Evolutionary conservation across 2,797 vertebrate species (phyloP), one percentile per base, ranked within the genome.

Genomic region (Pantherophis alleghaniensis): DNA sequence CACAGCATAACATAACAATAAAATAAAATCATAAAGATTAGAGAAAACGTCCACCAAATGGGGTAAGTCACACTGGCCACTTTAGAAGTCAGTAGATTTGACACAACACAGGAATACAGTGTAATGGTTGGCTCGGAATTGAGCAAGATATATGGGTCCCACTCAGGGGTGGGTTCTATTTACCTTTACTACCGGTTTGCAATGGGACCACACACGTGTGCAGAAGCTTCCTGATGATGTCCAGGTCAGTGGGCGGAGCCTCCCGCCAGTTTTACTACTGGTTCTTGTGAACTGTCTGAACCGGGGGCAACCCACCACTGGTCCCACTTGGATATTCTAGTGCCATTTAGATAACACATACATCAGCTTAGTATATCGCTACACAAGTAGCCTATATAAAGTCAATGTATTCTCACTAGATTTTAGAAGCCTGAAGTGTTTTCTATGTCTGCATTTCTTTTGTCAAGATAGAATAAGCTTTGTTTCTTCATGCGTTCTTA

Each of bases 401-500:
- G 90, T 93, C 92, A 32, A 56, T 57, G 14, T 5, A 11, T 88
- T 59, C 93, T 86, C 28, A 93, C 59, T 9, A 66, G 59, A 32
- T 6, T 57, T 20, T 90, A 12, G 90, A 79, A 95, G n/a, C 47
- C 89, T 92, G 28, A 37, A 92, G 14, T 69, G 87, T 93, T 57
- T 26, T 94, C 18, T 91, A 11, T 7, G n/a, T 90, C 16, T 91
- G 18, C 90, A 22, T 2, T 86, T 59, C 0, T 0, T 93, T 87
- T 93, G 94, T 90, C 26, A 53, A 63, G 74, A 95, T 69, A 57
- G 87, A 4, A 3, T 2, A 51, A 1, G 0, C 28, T 93, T 63
- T 92, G 14, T 89, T 94, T 56, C 92, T 14, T 90, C 14, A 63
- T 92, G 94, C 95, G 92, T 16, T 26, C 90, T 14, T 55, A 2